These are phyloP conservation scores for Drosophila triauraria DNA, from an alignment of 1,140 invertebrate genomes.

Conservation along the genomic window DNA sequence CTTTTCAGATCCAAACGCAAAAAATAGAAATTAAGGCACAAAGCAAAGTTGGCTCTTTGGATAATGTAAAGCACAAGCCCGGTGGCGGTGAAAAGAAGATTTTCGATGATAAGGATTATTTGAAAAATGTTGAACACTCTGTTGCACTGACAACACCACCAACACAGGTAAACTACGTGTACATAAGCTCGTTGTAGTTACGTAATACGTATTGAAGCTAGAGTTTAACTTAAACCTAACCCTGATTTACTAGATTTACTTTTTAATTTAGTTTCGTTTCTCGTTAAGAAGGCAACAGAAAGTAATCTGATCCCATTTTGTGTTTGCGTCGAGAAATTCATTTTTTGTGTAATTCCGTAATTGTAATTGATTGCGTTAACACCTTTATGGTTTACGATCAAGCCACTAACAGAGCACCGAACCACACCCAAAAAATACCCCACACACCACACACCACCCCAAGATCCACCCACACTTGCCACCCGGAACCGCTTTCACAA, in stretches of 20 bases:
- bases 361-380: constrained; percentile 52
- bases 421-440: constrained; percentile 31
- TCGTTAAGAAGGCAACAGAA: constrained; percentile 33
- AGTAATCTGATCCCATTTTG: constrained; percentile 66
- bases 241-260: constrained; percentile 46
- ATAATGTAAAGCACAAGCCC: constrained; percentile 97
- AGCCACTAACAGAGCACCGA: constrained; percentile 59
- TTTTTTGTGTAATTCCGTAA: constrained; percentile 73
- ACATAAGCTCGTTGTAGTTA: constrained; percentile 51
- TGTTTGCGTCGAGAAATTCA: constrained; percentile 79
- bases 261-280: constrained; percentile 52
- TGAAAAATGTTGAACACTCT: constrained; percentile 87
- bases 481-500: constrained; percentile 43
- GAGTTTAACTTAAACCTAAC: constrained; percentile 35
- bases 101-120: constrained; percentile 97
- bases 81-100: constrained; percentile 97
- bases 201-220: constrained; percentile 31
- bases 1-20: constrained; percentile 93
- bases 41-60: constrained; percentile 95
- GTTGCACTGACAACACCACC: constrained; percentile 85
- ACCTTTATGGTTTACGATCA: constrained; percentile 41
- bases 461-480: constrained; percentile 15
- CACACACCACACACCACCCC: constrained; percentile 14
- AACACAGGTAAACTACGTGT: constrained; percentile 84
- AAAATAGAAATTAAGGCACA: constrained; percentile 94